These are phyloP conservation scores for Esox lucius DNA, from an alignment of 2,797 vertebrate species.

Conservation along the genomic window DNA sequence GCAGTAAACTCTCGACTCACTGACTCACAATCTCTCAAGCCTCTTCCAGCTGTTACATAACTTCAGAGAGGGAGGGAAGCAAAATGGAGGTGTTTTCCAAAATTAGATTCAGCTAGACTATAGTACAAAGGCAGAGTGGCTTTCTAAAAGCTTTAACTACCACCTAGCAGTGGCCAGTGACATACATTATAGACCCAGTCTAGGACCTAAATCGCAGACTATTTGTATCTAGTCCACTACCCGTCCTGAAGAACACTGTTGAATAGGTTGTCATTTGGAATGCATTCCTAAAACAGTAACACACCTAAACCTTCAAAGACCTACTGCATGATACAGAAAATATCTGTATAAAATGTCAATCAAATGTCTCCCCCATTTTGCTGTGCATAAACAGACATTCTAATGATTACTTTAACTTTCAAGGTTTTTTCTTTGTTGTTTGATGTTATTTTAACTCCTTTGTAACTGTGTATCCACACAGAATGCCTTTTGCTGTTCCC, in stretches of 20 bases:
- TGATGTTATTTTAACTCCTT: no score
- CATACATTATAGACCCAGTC: not conserved
- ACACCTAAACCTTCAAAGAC: not conserved
- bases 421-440: not conserved
- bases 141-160: not conserved
- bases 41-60: slow-evolving; percentile 54
- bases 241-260: no score
- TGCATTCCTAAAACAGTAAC: not conserved
- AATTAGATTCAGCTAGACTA: not conserved
- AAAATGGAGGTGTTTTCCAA: slow-evolving; percentile 56
- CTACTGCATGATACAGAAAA: not conserved
- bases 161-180: not conserved
- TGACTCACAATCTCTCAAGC: slow-evolving; percentile 56
- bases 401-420: no score
- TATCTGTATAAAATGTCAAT: not conserved
- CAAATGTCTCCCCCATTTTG: no score
- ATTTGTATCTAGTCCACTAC: not conserved
- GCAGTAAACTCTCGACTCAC: slow-evolving; percentile 34
- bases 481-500: no score
- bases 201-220: not conserved
- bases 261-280: not conserved
- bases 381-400: no score
- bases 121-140: not conserved
- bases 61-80: slow-evolving; percentile 34
- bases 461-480: no score